phyloP scores from a whole-genome alignment of 2,113 vertebrate species.

The Barnardius zonarius region DNA sequence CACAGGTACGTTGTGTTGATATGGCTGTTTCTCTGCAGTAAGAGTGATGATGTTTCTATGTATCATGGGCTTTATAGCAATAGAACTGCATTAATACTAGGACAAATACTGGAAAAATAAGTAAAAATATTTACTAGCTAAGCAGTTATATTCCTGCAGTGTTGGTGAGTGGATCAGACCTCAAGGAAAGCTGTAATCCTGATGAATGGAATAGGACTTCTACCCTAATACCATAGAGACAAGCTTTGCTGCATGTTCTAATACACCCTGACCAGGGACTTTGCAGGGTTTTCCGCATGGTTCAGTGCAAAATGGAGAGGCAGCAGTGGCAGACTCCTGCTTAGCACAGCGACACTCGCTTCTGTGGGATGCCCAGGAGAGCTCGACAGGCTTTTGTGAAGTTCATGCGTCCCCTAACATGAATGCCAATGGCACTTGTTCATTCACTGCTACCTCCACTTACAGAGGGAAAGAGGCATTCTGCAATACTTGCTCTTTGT shows the following conservation, averaged over 20 bases:
- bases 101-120: background rate
- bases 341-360: background rate
- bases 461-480: background rate
- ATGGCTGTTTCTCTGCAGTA: background rate
- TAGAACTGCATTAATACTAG: background rate
- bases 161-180: background rate
- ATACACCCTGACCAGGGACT: background rate
- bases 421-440: rapidly evolving
- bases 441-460: background rate
- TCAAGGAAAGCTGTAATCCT: background rate
- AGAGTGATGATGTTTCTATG: background rate
- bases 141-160: background rate
- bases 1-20: rapidly evolving
- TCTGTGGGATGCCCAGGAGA: background rate
- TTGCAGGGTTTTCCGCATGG: background rate
- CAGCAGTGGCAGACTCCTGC: background rate
- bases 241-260: background rate
- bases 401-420: background rate
- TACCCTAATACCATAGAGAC: rapidly evolving
- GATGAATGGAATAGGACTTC: background rate
- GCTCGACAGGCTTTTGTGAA: background rate
- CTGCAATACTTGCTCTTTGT: background rate
- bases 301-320: background rate
- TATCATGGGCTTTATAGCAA: background rate
- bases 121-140: background rate